Base-by-base conservation (phyloP, 2,113 vertebrate genomes). In the Mionectes macconnelli region DNA sequence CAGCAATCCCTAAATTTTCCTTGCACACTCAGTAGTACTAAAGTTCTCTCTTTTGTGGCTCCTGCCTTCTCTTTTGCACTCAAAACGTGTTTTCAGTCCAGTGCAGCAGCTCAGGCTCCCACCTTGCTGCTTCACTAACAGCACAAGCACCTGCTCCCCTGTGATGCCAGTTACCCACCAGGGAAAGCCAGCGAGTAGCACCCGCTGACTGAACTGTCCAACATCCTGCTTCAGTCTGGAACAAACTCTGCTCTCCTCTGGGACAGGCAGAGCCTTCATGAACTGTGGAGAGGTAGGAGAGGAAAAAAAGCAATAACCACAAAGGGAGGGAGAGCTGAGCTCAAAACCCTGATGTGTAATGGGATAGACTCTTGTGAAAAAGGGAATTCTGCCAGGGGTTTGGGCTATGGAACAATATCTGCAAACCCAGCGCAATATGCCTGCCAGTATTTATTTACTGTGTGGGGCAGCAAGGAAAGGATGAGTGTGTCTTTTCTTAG, bases 121-220 rank as follows among this genome's bases (percentile, higher is more conserved):
- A 63, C 28, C 81, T 72, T 60, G 57, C 44, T 52, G 86, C 55
- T 63, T 81, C 52, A 40, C 20, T 56, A 28, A 21, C 2, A 6
- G 50, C 81, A 91, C 60, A 22, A 68, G 84, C 31, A 72, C 21
- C 37, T 57, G 24, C 47, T 84, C 55, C 64, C 7, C 12, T 37
- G 9, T 4, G 66, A 55, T 4, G 4, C 55, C 3, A 0, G 3
- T 33, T 42, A 45, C 23, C 59, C 50, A 10, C 3, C 21, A 0
- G 1, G 49, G 44, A 81, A 35, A 75, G 70, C 3, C 28, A 56
- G 11, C 0, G 0, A 72, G 44, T 44, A 52, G 13, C 87, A 81
- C 14, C 30, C 55, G 4, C 28, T 47, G 57, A 9, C 66, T 13
- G 37, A 13, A 42, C n/a, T 8, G 30, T 23, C 35, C 42, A 31